phyloP scores from a whole-genome alignment of 2,113 vertebrate genomes.

The Leptobrachium ailaonicum region DNA sequence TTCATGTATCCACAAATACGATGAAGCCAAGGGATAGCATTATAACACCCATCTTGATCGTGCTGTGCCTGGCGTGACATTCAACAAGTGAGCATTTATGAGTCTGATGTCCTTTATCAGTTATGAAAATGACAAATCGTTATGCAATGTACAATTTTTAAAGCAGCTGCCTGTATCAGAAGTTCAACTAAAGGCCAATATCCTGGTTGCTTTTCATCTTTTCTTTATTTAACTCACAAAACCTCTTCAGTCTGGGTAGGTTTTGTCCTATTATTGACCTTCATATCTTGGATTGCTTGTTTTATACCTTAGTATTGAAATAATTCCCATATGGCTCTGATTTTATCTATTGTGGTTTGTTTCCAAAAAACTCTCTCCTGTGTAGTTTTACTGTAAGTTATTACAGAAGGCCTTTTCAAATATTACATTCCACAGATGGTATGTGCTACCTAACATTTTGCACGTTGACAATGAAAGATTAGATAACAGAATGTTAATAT shows the following conservation, averaged over 20 bases:
- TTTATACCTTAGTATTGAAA: conserved; percentile 31
- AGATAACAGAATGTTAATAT: too few relatives aligned
- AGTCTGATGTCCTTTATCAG: background rate
- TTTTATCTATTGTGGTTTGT: conserved; percentile 14
- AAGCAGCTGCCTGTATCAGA: conserved; percentile 1
- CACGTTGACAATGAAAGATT: too few relatives aligned
- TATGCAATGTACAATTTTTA: background rate
- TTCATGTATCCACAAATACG: background rate
- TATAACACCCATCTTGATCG: too few relatives aligned
- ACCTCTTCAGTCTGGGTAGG: conserved; percentile 12
- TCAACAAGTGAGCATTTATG: background rate
- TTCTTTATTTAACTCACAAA: background rate
- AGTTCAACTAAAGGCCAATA: conserved; percentile 17
- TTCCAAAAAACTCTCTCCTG: background rate
- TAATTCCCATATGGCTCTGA: conserved; percentile 36
- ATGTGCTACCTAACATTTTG: too few relatives aligned
- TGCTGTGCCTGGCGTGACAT: background rate
- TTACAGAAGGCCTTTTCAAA: background rate
- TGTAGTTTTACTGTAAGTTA: conserved; percentile 7
- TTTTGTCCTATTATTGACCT: conserved; percentile 30
- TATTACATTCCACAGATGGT: too few relatives aligned
- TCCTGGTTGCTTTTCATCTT: conserved; percentile 21
- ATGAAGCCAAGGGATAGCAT: background rate
- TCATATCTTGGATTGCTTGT: conserved; percentile 21
- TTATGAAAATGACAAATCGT: background rate